A percentile compares a stretch with the other conserved stretches of the same genome.
Evolutionary conservation across 2,888 invertebrate genomes (phyloP).

Genomic region (Perizoma affinitatum): DNA sequence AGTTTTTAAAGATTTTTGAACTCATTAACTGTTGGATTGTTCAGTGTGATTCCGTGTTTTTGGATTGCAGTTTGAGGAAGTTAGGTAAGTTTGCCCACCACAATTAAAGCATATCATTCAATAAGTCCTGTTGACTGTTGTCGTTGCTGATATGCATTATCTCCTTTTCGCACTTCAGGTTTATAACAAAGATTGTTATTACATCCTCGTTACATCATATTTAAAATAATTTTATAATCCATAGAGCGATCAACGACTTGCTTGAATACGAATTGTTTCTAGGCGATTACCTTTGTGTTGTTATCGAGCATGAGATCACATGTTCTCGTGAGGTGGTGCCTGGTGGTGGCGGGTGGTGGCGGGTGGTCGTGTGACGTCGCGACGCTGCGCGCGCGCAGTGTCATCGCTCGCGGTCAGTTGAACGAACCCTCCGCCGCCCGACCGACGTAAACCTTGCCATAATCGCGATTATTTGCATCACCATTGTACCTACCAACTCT

Average conservation of each 20-base stretch:
- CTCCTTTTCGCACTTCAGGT: conserved; percentile 3
- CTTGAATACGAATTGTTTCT: conserved; percentile 7
- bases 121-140: background rate
- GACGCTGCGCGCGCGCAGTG: conserved; percentile 76
- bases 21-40: conserved; percentile 55
- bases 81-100: conserved; percentile 58
- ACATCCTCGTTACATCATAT: conserved; percentile 22
- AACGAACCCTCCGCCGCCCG: conserved; percentile 80
- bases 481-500: conserved; percentile 71
- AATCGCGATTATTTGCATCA: conserved; percentile 83
- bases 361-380: conserved; percentile 61
- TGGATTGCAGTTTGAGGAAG: conserved; percentile 76
- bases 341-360: conserved; percentile 33
- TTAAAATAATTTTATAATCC: conserved; percentile 1
- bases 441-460: conserved; percentile 82
- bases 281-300: conserved; percentile 22
- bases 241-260: conserved; percentile 11
- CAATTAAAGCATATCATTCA: background rate
- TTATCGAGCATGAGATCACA: conserved; percentile 42
- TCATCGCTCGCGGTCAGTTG: conserved; percentile 84
- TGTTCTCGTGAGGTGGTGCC: conserved; percentile 32
- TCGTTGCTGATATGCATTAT: conserved; percentile 6
- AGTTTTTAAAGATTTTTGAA: conserved; percentile 63
- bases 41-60: conserved; percentile 54
- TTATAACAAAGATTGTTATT: conserved; percentile 7